These are phyloP conservation scores for Falcaria lacertinaria DNA, from an alignment of 2,888 invertebrate genomes.

Conservation along the genomic window DNA sequence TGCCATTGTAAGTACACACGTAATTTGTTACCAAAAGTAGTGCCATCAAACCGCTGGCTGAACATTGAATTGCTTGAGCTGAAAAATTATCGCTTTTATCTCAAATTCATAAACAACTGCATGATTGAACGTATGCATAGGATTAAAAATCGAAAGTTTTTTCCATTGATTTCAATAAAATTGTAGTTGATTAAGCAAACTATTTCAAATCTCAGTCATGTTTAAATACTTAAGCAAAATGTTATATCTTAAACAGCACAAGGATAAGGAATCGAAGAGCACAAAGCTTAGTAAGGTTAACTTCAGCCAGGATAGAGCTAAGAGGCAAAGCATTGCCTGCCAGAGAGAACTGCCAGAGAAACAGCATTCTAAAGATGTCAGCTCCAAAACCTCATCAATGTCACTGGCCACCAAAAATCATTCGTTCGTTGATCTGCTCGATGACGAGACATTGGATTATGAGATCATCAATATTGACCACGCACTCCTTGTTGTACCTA, in stretches of 20 bases:
- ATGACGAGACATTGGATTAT: conserved; percentile 65
- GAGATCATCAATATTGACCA: conserved; percentile 67
- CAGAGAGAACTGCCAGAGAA: conserved; percentile 21
- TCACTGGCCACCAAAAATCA: conserved; percentile 17
- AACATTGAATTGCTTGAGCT: too few species aligned
- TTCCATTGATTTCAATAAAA: too few species aligned
- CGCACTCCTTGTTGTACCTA: conserved; percentile 36
- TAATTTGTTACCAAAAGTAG: too few species aligned
- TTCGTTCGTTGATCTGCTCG: conserved; percentile 39
- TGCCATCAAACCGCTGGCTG: too few species aligned
- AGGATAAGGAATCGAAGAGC: conserved; percentile 13
- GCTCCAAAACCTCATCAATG: conserved; percentile 26
- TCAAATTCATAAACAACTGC: too few species aligned
- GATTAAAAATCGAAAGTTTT: too few species aligned
- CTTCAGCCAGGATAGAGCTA: conserved; percentile 27
- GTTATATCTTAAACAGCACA: conserved; percentile 3
- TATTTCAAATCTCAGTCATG: too few species aligned
- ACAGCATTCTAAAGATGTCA: conserved; percentile 41
- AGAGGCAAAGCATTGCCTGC: conserved; percentile 29
- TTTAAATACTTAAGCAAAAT: too few species aligned
- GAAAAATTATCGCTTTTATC: too few species aligned
- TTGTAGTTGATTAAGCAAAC: too few species aligned
- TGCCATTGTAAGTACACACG: conserved; percentile 21
- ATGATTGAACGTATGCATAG: too few species aligned
- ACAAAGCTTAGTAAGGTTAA: conserved; percentile 38